phyloP scores from a whole-genome alignment of 2,113 vertebrate species.

The Murina feae region DNA sequence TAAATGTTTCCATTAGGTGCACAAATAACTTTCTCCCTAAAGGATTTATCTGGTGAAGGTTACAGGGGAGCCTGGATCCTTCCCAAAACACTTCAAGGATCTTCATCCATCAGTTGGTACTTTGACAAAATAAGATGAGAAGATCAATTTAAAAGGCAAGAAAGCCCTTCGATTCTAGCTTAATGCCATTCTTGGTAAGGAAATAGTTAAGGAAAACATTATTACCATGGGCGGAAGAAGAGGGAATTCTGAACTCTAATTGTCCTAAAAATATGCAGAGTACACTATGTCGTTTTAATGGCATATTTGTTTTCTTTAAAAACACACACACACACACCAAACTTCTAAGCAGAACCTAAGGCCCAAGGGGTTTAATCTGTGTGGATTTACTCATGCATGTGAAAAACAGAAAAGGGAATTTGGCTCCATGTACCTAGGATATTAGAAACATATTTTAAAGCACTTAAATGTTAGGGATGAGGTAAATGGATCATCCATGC shows the following conservation, averaged over 20 bases:
- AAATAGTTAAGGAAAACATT: conserved; percentile 64
- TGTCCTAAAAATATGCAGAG: conserved; percentile 76
- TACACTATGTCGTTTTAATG: conserved; percentile 73
- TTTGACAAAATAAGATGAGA: not conserved
- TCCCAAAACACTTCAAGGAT: conserved; percentile 1
- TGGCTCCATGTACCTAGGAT: conserved; percentile 61
- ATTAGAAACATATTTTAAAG: conserved; percentile 72
- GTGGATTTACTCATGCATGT: conserved; percentile 70
- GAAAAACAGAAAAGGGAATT: conserved; percentile 58
- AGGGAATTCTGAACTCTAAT: conserved; percentile 73
- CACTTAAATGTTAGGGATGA: conserved; percentile 59
- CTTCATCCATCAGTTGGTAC: not conserved
- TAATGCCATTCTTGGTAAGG: conserved; percentile 10
- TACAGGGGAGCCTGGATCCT: not conserved
- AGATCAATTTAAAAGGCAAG: not conserved
- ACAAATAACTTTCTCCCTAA: not conserved
- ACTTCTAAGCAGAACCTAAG: conserved; percentile 70
- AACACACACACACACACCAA: not conserved
- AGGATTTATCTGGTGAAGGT: not conserved
- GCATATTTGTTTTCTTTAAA: conserved; percentile 71
- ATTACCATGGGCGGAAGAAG: conserved; percentile 48
- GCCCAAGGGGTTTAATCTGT: conserved; percentile 65
- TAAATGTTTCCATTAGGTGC: not conserved
- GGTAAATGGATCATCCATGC: conserved; percentile 48
- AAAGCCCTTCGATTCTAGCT: not conserved